Evolutionary conservation across 2,888 invertebrate species (phyloP), one percentile per base, ranked within the genome.

Genomic region (Matsumyia berberina): DNA sequence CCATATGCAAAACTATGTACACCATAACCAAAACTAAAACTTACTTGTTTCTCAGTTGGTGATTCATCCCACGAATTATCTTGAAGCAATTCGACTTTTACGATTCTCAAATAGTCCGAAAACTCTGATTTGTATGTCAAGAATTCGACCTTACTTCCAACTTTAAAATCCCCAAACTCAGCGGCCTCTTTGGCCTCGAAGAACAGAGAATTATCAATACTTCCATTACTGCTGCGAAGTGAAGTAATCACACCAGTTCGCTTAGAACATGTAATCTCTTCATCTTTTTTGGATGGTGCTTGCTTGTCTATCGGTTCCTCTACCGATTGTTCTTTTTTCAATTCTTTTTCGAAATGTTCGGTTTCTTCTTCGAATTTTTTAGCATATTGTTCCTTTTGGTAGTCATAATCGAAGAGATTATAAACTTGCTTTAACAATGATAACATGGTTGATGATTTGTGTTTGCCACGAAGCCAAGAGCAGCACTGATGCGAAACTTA

Each of bases 181-280:
- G 19, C 9, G 0, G 86, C 91, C 77, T 87, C 88, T 86, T 89
- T 89, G 0, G 90, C 89, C 44, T 94, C 93, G 88, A 94, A 95
- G 83, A 92, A 91, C 73, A 94, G 91, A 37, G 89, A 90, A 64
- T 94, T 92, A 90, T 96, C 95, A 74, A 96, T 94, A 0, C 94
- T 89, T 29, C 94, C 93, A 88, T 92, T 91, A 62, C 92, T 89
- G 0, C 90, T 89, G 5, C 89, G 89, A n/a, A 94, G 87, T n/a
- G 90, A 90, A n/a, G 95, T 95, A 37, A 96, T 92, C 37, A 91
- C 89, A 5, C 96, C 96, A 90, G 6, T 0, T 39, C 57, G 5
- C 15, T 67, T n/a, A 1, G 53, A 24, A 33, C 89, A 72, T 42
- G 53, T n/a, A 6, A 15, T 35, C 49, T 82, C 73, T 39, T 70